Evolutionary conservation across 2,113 vertebrate genomes (phyloP).

Genomic region (Lepidothrix coronata): DNA sequence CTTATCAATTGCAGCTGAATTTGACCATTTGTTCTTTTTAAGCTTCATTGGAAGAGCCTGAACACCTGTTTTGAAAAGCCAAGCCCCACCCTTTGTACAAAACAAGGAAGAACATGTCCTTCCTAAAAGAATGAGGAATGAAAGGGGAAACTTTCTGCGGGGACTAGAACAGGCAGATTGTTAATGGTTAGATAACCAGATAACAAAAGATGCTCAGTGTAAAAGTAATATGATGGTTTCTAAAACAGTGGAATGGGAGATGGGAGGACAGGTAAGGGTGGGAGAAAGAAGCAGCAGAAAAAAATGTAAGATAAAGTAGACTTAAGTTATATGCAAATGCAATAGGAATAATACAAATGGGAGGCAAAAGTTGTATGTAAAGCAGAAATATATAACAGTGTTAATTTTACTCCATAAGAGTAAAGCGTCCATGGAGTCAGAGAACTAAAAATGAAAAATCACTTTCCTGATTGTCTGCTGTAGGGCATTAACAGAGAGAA

Average conservation of each 20-base stretch:
- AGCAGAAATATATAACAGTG: not conserved
- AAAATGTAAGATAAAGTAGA: not conserved
- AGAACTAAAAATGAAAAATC: not conserved
- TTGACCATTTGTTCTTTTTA: constrained; percentile 5
- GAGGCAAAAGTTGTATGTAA: not conserved
- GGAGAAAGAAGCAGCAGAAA: not conserved
- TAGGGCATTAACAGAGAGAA: not conserved
- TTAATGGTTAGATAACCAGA: not conserved
- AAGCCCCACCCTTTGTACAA: not conserved
- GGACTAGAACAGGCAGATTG: not conserved
- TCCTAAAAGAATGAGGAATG: not conserved
- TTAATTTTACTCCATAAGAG: not conserved
- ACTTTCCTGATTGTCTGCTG: not conserved
- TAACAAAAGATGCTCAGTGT: not conserved
- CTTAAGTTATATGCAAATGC: not conserved
- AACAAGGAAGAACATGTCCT: not conserved
- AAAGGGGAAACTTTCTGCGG: not conserved
- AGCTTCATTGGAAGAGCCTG: not conserved
- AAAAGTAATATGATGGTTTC: not conserved
- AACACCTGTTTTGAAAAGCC: not conserved
- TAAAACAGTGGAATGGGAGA: not conserved
- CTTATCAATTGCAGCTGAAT: not conserved
- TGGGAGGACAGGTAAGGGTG: accelerated
- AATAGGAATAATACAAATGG: not conserved
- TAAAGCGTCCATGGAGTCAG: not conserved